These are phyloP conservation scores for Drosophila mauritiana DNA, from an alignment of 1,140 invertebrate genomes.

Conservation along the genomic window DNA sequence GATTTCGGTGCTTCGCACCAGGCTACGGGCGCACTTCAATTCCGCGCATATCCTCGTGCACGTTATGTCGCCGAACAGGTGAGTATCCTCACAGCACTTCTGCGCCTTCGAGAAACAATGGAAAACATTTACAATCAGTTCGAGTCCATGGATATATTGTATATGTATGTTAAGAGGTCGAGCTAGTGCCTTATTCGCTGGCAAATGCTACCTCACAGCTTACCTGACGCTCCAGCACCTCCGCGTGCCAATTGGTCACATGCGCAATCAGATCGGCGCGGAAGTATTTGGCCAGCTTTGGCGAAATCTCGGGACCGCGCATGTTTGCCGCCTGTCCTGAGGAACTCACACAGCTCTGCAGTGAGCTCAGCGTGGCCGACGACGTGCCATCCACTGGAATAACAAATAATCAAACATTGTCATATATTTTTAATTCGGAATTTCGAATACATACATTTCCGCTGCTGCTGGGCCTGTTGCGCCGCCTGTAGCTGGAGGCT, in stretches of 20 bases:
- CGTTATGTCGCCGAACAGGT: slow-evolving; percentile 93
- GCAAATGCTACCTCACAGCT: slow-evolving; percentile 44
- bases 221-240: slow-evolving; percentile 97
- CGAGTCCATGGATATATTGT: no score
- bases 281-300: slow-evolving; percentile 96
- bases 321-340: slow-evolving; percentile 75
- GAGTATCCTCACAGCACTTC: slow-evolving; percentile 93
- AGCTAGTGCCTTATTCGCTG: background rate
- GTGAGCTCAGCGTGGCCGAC: slow-evolving; percentile 73
- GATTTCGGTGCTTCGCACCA: slow-evolving; percentile 97
- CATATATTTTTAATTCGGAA: background rate
- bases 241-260: slow-evolving; percentile 96
- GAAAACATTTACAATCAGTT: slow-evolving; percentile 13
- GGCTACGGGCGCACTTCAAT: slow-evolving; percentile 96
- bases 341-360: slow-evolving; percentile 80
- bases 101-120: slow-evolving; percentile 87
- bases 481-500: slow-evolving; percentile 46
- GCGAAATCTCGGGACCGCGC: slow-evolving; percentile 90
- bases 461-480: slow-evolving; percentile 71
- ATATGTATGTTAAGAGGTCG: background rate
- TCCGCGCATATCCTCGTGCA: slow-evolving; percentile 97
- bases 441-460: slow-evolving; percentile 84
- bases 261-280: slow-evolving; percentile 95
- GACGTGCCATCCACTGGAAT: slow-evolving; percentile 73
- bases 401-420: background rate